phyloP scores from a whole-genome alignment of 2,797 vertebrate species.

The Arremon brunneinucha region DNA sequence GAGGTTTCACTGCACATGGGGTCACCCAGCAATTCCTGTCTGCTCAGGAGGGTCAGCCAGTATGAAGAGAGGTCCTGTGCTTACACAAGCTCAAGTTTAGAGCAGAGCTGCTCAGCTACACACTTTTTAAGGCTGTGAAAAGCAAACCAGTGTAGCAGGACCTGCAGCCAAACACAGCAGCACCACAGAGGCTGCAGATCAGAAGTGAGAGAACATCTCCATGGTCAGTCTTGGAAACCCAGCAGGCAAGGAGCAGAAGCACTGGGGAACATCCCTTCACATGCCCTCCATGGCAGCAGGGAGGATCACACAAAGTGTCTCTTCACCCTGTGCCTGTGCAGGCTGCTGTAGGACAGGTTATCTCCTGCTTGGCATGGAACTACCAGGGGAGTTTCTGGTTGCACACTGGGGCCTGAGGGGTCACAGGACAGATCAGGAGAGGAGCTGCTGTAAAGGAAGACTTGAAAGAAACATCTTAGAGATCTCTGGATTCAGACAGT shows the following conservation, averaged over 20 bases:
- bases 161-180: neutral
- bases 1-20: neutral
- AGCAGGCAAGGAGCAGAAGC: neutral
- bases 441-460: neutral
- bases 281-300: fast-evolving
- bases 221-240: neutral
- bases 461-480: neutral
- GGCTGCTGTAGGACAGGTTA: fast-evolving
- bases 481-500: neutral
- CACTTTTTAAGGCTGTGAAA: neutral
- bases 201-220: neutral
- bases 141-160: neutral
- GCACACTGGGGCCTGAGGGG: neutral
- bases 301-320: neutral
- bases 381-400: neutral
- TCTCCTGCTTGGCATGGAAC: neutral
- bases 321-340: fast-evolving
- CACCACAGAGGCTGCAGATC: fast-evolving
- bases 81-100: neutral
- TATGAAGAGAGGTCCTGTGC: neutral
- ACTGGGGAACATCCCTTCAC: neutral
- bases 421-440: neutral
- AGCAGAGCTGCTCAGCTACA: neutral
- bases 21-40: neutral
- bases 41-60: neutral